Base-by-base conservation (phyloP, 2,113 vertebrate species). In the Tamias sibiricus region DNA sequence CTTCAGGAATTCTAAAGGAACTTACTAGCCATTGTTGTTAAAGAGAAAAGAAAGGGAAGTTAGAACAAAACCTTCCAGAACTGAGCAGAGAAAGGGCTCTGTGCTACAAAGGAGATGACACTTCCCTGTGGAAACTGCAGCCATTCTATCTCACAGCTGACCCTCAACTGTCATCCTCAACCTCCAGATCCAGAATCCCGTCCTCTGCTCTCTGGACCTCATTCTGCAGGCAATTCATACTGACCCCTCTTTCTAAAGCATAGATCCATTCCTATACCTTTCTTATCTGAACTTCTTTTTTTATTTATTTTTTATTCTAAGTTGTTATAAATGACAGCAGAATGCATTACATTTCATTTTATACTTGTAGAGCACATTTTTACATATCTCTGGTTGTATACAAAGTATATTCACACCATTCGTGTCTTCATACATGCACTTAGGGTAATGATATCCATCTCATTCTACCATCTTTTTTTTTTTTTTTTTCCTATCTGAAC, bases 1-100 rank as follows among this genome's bases (percentile, higher is more conserved):
- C 88, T 84, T 91, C 84, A 93, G 42, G 10, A 87, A 94, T 35
- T 35, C 69, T 91, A 35, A 89, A 72, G 90, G 32, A 92, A 52
- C 16, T 59, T 64, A 79, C 32, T 22, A 62, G 10, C 12, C 17
- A 37, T 81, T 19, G 26, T 59, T 96, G 68, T 44, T 90, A 91
- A 64, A 91, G 42, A 52, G 17, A 92, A 37, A 42, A 68, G 35
- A 42, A 77, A 30, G 17, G 35, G 40, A 62, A 2, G 5, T 6
- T 2, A 66, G 13, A 42, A 19, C 0, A 52, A 75, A 87, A n/a
- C 4, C 19, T 37, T 80, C 8, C 14, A 88, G 40, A 92, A 81
- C 16, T 85, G 74, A 84, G n/a, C 30, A 92, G 62, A 12, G 44
- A 32, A 82, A 62, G 17, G 28, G 4, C 17, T 7, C 13, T 68